Conservation (phyloP, 2,888 invertebrate species). For the Tortrix viridana region DNA sequence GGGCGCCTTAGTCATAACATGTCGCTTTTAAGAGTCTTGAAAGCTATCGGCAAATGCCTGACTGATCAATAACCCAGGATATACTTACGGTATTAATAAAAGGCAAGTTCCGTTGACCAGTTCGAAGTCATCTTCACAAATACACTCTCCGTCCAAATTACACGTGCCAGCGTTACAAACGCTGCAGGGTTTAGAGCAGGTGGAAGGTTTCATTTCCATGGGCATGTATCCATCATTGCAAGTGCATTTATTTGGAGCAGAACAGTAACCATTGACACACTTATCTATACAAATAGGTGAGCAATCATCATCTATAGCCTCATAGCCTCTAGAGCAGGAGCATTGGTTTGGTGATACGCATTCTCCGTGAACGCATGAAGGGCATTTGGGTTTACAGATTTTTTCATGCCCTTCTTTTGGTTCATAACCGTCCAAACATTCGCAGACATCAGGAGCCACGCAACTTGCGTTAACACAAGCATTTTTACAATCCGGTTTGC, state of each 20-base stretch:
- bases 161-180: conserved; percentile 56
- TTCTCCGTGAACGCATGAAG: conserved; percentile 50
- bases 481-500: conserved; percentile 39
- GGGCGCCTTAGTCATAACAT: too few relatives aligned
- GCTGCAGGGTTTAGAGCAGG: conserved; percentile 55
- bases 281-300: conserved; percentile 49
- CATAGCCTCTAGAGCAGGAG: conserved; percentile 48
- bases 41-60: too few relatives aligned
- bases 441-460: conserved; percentile 55
- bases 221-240: conserved; percentile 47
- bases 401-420: conserved; percentile 29
- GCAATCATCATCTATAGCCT: conserved; percentile 45
- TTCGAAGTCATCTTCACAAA: conserved; percentile 50
- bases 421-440: conserved; percentile 47
- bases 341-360: conserved; percentile 58
- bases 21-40: too few relatives aligned
- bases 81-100: conserved; percentile 53
- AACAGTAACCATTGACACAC: conserved; percentile 53
- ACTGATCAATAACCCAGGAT: neutral
- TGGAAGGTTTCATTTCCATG: conserved; percentile 41
- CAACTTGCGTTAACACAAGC: conserved; percentile 53
- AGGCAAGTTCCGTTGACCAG: conserved; percentile 51
- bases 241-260: conserved; percentile 44
- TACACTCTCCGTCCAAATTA: conserved; percentile 51
- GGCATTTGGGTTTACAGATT: conserved; percentile 42